These are phyloP conservation scores for Catocala nupta DNA, from an alignment of 2,888 invertebrate species.

Conservation along the genomic window DNA sequence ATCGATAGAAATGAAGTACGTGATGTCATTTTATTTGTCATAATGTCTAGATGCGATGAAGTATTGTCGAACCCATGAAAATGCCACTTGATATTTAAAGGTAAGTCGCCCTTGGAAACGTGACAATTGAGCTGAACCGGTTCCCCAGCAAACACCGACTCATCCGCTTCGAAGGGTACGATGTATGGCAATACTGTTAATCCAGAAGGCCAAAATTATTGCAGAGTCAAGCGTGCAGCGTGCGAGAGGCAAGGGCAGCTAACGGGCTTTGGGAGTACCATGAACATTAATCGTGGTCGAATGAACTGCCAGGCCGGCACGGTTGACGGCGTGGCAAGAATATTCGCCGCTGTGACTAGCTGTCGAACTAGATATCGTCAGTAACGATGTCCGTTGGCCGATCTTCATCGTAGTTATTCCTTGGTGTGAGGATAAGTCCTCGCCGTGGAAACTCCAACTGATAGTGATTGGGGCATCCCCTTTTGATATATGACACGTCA, in stretches of 20 bases:
- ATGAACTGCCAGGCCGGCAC: slow-evolving; percentile 89
- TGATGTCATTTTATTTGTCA: slow-evolving; percentile 89
- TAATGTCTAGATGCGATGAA: slow-evolving; percentile 88
- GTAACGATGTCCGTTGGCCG: slow-evolving; percentile 89
- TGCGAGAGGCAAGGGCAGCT: slow-evolving; percentile 71
- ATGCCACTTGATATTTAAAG: slow-evolving; percentile 91
- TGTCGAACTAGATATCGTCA: slow-evolving; percentile 89
- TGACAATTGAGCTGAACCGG: slow-evolving; percentile 90
- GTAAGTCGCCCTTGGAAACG: slow-evolving; percentile 91
- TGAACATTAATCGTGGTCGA: slow-evolving; percentile 89
- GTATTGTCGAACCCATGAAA: slow-evolving; percentile 89
- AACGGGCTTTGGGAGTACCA: slow-evolving; percentile 82
- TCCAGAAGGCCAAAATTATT: slow-evolving; percentile 80
- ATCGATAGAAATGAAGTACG: slow-evolving; percentile 91
- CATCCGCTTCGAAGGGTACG: slow-evolving; percentile 89
- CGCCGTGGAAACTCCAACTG: slow-evolving; percentile 91
- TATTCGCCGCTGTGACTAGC: slow-evolving; percentile 91
- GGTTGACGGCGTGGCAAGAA: slow-evolving; percentile 90
- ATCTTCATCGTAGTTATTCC: slow-evolving; percentile 88
- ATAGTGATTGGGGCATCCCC: slow-evolving; percentile 92
- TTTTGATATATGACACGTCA: slow-evolving; percentile 89
- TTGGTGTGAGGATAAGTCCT: slow-evolving; percentile 84
- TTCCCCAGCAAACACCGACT: slow-evolving; percentile 90
- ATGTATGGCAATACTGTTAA: slow-evolving; percentile 90
- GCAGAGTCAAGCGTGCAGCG: slow-evolving; percentile 83